phyloP scores from a whole-genome alignment of 2,888 invertebrate genomes.

The Heliconius cydno region DNA sequence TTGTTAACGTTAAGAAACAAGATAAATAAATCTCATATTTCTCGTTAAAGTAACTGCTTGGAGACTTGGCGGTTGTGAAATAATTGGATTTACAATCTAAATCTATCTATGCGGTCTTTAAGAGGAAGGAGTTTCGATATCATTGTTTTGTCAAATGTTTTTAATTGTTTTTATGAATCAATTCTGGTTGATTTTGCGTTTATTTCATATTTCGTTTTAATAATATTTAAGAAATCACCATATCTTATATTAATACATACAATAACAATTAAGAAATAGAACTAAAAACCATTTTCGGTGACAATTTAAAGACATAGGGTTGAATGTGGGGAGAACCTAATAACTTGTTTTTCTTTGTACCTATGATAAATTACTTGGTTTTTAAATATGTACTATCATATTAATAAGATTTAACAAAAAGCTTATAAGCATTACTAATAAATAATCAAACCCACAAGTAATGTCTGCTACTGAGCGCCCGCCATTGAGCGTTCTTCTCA shows the following conservation, averaged over 20 bases:
- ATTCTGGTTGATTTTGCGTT: not conserved
- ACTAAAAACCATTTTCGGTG: no score
- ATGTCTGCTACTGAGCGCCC: slow-evolving; percentile 51
- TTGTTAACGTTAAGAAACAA: slow-evolving; percentile 21
- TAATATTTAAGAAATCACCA: not conserved
- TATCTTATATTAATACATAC: no score
- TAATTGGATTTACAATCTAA: slow-evolving; percentile 23
- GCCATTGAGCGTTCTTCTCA: slow-evolving; percentile 55
- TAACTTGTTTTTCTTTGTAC: no score
- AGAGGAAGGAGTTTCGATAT: not conserved
- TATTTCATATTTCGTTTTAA: not conserved
- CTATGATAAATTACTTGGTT: no score
- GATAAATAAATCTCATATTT: slow-evolving; percentile 21
- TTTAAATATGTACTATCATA: no score
- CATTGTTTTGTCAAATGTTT: slow-evolving; percentile 1
- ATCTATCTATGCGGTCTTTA: slow-evolving; percentile 1
- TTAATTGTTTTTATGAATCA: not conserved
- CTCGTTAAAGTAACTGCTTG: slow-evolving; percentile 21
- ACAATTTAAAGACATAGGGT: no score
- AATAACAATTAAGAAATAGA: no score
- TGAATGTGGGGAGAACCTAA: no score
- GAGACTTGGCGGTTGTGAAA: slow-evolving; percentile 20
- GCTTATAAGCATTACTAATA: not conserved
- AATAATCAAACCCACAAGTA: slow-evolving; percentile 42
- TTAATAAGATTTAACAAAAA: no score